A percentile compares a stretch with the other conserved stretches of the same genome.
Conservation (phyloP, 1,140 invertebrate species). For the Arctopsyche grandis region DNA sequence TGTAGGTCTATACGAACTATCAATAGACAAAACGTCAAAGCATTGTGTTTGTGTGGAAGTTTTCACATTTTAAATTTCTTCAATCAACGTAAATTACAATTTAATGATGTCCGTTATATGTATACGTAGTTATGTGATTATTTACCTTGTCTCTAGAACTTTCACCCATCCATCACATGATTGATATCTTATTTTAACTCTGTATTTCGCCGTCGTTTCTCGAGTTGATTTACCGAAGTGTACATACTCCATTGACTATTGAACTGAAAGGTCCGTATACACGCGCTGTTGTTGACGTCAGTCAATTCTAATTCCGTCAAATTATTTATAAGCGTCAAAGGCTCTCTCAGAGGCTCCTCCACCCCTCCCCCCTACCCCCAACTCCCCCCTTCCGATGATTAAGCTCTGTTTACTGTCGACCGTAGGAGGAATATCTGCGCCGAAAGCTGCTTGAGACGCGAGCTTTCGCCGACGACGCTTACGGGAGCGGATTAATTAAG, state of each 20-base stretch:
- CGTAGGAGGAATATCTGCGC: conserved; percentile 23
- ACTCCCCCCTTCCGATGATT: not conserved
- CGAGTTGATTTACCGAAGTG: no score
- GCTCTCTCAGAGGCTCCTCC: not conserved
- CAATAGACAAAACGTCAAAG: no score
- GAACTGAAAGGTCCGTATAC: not conserved
- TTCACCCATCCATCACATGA: not conserved
- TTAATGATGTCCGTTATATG: no score
- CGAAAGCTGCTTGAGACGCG: conserved; percentile 38
- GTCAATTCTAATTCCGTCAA: conserved; percentile 15
- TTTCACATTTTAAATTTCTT: no score
- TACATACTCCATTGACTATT: no score
- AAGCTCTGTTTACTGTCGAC: conserved; percentile 11
- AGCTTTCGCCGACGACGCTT: conserved; percentile 49
- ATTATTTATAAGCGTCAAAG: conserved; percentile 17
- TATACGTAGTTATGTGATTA: no score
- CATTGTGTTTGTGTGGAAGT: no score
- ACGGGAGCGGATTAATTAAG: conserved; percentile 50
- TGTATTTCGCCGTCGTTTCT: not conserved
- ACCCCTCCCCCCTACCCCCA: not conserved
- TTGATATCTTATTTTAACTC: not conserved
- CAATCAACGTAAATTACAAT: no score
- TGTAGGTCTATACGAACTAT: no score
- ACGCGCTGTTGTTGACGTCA: not conserved
- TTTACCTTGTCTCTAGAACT: no score